A percentile compares a stretch with the other conserved stretches of the same genome.
phyloP scores from a whole-genome alignment of 2,888 invertebrate species.

The Pecten maximus region DNA sequence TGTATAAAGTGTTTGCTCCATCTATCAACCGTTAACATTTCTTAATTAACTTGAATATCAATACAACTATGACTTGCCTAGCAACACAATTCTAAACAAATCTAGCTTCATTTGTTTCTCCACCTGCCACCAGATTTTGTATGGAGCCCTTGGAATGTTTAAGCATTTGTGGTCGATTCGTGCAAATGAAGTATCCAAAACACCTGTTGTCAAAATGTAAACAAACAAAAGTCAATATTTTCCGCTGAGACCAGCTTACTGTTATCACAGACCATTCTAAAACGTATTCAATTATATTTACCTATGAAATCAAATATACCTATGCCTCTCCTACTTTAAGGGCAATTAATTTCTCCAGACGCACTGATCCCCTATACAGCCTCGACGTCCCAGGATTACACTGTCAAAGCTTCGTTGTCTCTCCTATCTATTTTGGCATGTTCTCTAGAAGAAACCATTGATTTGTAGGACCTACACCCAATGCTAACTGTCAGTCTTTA shows the following conservation, averaged over 20 bases:
- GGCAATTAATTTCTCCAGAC: neutral
- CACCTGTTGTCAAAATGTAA: slow-evolving; percentile 22
- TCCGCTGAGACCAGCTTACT: neutral
- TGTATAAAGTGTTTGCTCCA: neutral
- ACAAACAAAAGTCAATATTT: slow-evolving; percentile 29
- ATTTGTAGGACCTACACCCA: neutral
- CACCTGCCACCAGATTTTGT: neutral
- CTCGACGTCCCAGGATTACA: neutral
- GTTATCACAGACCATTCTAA: neutral
- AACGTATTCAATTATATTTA: slow-evolving; percentile 3
- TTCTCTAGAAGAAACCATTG: neutral
- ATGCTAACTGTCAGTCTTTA: neutral
- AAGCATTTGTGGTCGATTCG: neutral
- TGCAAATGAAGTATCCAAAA: neutral
- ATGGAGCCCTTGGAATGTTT: neutral
- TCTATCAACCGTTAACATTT: neutral
- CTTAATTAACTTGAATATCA: neutral
- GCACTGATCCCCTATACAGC: neutral
- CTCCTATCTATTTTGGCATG: slow-evolving; percentile 24
- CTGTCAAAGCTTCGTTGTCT: neutral
- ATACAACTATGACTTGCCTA: neutral
- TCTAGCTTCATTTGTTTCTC: neutral
- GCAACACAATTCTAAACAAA: neutral
- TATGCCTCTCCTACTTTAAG: neutral
- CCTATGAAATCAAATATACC: slow-evolving; percentile 13